Evolutionary conservation across 2,888 invertebrate species (phyloP), one percentile per base, ranked within the genome.

Genomic region (Latheticus oryzae): DNA sequence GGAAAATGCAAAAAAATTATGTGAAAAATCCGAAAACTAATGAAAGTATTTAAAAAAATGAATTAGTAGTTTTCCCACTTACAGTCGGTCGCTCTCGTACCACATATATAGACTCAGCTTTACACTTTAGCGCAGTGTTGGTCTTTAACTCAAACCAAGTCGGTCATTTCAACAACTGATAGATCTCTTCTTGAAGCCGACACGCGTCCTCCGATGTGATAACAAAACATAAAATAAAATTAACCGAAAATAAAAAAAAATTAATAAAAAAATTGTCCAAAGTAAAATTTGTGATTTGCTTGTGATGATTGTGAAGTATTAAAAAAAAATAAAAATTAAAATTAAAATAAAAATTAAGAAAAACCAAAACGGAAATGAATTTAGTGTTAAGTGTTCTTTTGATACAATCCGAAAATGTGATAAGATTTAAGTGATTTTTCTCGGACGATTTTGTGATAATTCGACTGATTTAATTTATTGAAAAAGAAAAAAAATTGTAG

Each of bases 21-120:
- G n/a, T n/a, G n/a, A n/a, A n/a, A n/a, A n/a, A n/a, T n/a, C n/a
- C n/a, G n/a, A n/a, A n/a, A n/a, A n/a, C n/a, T n/a, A n/a, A n/a
- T n/a, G n/a, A n/a, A n/a, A n/a, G n/a, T n/a, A n/a, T n/a, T n/a
- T n/a, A n/a, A n/a, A n/a, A n/a, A n/a, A n/a, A n/a, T n/a, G n/a
- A n/a, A n/a, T n/a, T n/a, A n/a, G n/a, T n/a, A n/a, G n/a, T n/a
- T n/a, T n/a, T n/a, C n/a, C n/a, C n/a, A n/a, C n/a, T n/a, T n/a
- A n/a, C n/a, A n/a, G n/a, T n/a, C n/a, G n/a, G n/a, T n/a, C n/a
- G n/a, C n/a, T n/a, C n/a, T n/a, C 70, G 70, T 70, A 70, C 66
- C 66, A 68, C 70, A 72, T 71, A 73, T 73, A 73, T 70, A 72
- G 69, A 66, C 61, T 68, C 64, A 67, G 68, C 68, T 68, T 67